Evolutionary conservation across 2,113 vertebrate genomes (phyloP).

Genomic region (Okapia johnstoni): DNA sequence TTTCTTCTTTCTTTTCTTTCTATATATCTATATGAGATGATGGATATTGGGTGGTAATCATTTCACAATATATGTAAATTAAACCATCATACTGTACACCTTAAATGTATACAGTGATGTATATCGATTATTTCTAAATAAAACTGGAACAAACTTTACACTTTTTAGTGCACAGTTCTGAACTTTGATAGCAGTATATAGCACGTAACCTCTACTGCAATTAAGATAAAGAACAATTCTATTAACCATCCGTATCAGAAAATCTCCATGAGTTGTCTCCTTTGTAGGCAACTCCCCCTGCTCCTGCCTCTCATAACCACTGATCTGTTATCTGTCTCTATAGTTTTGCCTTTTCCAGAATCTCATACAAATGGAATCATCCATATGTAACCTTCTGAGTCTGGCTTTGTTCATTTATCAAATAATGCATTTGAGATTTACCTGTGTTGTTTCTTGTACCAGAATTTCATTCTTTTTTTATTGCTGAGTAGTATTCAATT

Average conservation of each 20-base stretch:
- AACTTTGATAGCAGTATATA: neutral
- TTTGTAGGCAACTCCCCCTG: neutral
- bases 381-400: neutral
- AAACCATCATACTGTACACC: neutral
- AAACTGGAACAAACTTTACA: neutral
- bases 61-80: neutral
- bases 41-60: neutral
- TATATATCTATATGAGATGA: neutral
- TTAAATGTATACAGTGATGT: neutral
- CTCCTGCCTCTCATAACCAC: neutral
- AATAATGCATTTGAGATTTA: neutral
- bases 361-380: neutral
- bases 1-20: neutral
- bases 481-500: neutral
- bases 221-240: neutral
- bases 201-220: neutral
- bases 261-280: neutral
- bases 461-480: neutral
- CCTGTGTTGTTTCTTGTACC: neutral
- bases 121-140: neutral
- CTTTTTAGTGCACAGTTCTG: neutral
- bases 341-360: neutral
- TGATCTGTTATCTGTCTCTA: neutral
- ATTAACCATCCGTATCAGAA: neutral
- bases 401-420: neutral